Percentiles rank a stretch among this genome's conserved stretches.
These are phyloP conservation scores for Nycticryphes semicollaris DNA, from an alignment of 2,113 vertebrate genomes.

Conservation along the genomic window DNA sequence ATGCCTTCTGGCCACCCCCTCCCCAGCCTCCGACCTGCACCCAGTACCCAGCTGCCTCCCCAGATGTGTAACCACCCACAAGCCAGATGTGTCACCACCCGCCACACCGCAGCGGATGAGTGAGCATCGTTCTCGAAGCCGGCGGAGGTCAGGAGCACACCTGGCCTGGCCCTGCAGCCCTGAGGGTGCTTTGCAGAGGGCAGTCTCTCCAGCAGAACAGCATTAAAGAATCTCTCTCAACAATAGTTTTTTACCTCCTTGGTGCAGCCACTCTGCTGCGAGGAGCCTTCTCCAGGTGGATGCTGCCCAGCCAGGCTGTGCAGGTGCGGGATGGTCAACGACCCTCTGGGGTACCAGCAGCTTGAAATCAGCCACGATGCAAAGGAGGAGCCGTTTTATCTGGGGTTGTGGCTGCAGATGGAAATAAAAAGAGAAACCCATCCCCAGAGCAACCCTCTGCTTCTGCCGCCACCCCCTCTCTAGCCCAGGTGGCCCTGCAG, in stretches of 20 bases:
- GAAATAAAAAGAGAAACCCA: neutral
- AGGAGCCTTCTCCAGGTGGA: neutral
- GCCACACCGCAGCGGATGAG: rapidly evolving
- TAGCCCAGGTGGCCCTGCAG: rapidly evolving
- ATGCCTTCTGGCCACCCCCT: neutral
- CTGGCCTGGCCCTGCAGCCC: neutral
- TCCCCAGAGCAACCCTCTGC: neutral
- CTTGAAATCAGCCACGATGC: neutral
- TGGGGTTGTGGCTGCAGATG: neutral
- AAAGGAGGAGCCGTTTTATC: neutral
- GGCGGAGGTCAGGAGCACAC: rapidly evolving
- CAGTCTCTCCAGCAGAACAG: neutral
- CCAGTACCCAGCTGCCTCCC: neutral
- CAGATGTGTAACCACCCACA: neutral
- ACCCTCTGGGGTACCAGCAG: neutral
- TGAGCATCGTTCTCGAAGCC: rapidly evolving
- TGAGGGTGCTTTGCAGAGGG: neutral
- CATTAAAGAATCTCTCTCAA: neutral
- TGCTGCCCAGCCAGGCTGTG: neutral
- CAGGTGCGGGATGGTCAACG: rapidly evolving
- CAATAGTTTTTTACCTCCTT: neutral
- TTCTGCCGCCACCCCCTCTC: neutral
- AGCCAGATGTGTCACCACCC: neutral
- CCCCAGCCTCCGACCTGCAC: neutral
- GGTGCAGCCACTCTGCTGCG: rapidly evolving